Evolutionary conservation across 2,888 invertebrate genomes (phyloP), one percentile per base, ranked within the genome.

Genomic region (Chymomyza fuscimana): DNA sequence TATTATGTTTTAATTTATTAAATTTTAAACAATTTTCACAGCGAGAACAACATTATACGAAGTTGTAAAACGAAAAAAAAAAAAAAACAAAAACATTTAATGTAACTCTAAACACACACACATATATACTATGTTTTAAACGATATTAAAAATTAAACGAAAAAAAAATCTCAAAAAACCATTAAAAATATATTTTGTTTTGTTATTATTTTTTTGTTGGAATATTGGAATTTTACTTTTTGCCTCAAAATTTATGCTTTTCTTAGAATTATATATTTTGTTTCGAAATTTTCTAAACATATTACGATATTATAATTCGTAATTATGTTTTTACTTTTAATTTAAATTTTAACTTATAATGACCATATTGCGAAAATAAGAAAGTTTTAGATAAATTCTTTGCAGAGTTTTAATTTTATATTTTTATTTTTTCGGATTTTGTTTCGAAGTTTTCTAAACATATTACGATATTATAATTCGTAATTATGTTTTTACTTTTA

Each of bases 81-180:
- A 59, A 10, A 74, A 69, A 73, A 75, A 72, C 75, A 75, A 65
- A 62, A 79, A 85, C 79, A 85, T 83, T 83, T 79, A 89, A 88
- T 82, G 86, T 85, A 87, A 86, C 79, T 73, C 78, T 67, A 32
- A 32, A 32, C 70, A 78, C 63, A 60, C 63, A 60, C 60, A 60
- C 40, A 60, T 15, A 60, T 9, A 70, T 69, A 65, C 70, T 87
- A 82, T 87, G 81, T 86, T 87, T 79, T 73, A 87, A 87, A 86
- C 87, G 75, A 86, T 80, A 83, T 85, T 85, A 82, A 76, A 78
- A 76, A 69, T 72, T 76, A 75, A 71, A 61, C 65, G 73, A 73
- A 72, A 74, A 76, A 77, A 77, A 84, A 81, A 84, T 67, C 46
- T 74, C 69, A 73, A 77, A 73, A 67, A 82, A 73, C 70, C 62